Conservation (phyloP, 2,113 vertebrate genomes). For the Hystrix brachyura region DNA sequence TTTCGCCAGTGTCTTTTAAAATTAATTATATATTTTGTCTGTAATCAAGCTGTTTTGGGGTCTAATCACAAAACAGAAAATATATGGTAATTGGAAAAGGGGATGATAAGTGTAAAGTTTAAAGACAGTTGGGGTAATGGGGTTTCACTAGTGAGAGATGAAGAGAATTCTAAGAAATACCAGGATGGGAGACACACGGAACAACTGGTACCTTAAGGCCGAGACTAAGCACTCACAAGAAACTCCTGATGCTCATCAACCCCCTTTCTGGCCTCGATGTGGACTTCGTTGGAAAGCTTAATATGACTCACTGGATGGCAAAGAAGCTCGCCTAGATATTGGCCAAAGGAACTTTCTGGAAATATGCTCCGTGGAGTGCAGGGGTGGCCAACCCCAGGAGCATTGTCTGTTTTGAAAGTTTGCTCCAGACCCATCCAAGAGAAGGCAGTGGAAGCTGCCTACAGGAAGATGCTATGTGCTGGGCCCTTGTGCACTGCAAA, state of each 20-base stretch:
- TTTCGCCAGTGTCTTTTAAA: background rate
- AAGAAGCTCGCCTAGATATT: background rate
- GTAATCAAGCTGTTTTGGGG: background rate
- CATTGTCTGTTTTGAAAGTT: background rate
- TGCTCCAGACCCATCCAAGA: background rate
- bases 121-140: background rate
- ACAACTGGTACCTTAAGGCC: background rate
- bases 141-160: background rate
- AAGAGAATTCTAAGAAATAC: background rate
- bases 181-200: background rate
- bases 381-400: background rate
- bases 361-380: background rate
- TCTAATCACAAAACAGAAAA: background rate
- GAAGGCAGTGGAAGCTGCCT: accelerated
- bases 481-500: background rate
- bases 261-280: background rate
- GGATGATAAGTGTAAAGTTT: background rate
- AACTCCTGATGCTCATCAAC: too few species aligned
- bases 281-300: background rate
- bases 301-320: background rate
- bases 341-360: background rate
- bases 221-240: background rate
- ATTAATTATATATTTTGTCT: slow-evolving; percentile 6
- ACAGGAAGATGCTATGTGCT: background rate
- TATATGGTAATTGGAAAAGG: background rate